phyloP scores from a whole-genome alignment of 2,113 vertebrate genomes.

The Centrocercus urophasianus region DNA sequence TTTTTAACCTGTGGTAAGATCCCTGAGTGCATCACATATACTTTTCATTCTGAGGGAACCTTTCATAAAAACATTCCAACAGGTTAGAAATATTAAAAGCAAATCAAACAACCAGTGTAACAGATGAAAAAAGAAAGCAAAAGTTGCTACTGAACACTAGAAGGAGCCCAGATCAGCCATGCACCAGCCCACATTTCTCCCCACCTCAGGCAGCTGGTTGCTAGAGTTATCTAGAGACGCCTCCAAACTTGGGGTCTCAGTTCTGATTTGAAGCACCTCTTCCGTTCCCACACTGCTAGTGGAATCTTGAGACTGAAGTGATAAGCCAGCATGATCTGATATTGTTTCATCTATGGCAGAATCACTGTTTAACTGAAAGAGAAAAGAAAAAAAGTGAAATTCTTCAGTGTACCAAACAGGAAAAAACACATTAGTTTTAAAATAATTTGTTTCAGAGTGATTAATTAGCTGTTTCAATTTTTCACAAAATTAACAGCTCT shows the following conservation, averaged over 20 bases:
- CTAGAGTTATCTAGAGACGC: conserved; percentile 93
- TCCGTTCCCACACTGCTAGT: conserved; percentile 87
- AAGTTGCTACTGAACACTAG: conserved; percentile 71
- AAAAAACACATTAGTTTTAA: background rate
- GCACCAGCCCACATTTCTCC: conserved; percentile 89
- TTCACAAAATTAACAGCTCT: background rate
- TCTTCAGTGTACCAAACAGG: background rate
- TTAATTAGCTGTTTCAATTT: background rate
- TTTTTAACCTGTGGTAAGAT: conserved; percentile 82
- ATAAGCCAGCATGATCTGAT: conserved; percentile 89
- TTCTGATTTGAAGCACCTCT: conserved; percentile 85
- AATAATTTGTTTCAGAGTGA: background rate
- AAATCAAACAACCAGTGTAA: conserved; percentile 76
- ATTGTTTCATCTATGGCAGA: conserved; percentile 85
- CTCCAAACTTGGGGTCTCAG: conserved; percentile 91
- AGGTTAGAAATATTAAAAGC: conserved; percentile 83
- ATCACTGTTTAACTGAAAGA: conserved; percentile 88
- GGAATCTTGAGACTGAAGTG: conserved; percentile 93
- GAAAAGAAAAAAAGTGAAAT: background rate
- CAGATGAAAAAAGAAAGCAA: conserved; percentile 70
- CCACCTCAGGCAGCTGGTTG: conserved; percentile 99
- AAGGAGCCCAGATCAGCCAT: conserved; percentile 88
- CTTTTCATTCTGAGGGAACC: background rate
- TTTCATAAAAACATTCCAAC: conserved; percentile 56
- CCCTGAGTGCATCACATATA: conserved; percentile 2